phyloP scores from a whole-genome alignment of 2,113 vertebrate species.

The Coptodon bakossiorum region DNA sequence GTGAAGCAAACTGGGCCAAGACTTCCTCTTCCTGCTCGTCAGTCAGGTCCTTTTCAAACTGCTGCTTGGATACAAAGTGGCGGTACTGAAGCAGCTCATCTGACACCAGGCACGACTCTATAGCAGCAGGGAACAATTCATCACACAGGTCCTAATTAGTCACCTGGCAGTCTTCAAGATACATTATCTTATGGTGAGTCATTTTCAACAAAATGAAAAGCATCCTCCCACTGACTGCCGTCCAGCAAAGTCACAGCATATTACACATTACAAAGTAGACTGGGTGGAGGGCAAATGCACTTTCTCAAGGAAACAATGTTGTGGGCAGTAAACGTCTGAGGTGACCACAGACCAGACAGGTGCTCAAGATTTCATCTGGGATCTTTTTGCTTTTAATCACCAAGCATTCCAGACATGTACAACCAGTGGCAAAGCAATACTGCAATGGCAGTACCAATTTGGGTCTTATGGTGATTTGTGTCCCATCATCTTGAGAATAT shows the following conservation, averaged over 20 bases:
- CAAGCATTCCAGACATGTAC: background rate
- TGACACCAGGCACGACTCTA: conserved; percentile 85
- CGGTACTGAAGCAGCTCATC: conserved; percentile 92
- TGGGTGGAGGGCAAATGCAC: background rate
- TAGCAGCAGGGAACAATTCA: conserved; percentile 18
- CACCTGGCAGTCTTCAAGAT: background rate
- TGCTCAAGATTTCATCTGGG: background rate
- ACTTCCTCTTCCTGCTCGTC: conserved; percentile 85
- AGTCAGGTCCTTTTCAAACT: conserved; percentile 76
- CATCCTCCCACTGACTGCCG: background rate
- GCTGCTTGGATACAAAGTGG: conserved; percentile 86
- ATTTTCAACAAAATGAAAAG: background rate
- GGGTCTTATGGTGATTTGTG: background rate
- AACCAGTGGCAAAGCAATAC: background rate
- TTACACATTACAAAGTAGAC: background rate
- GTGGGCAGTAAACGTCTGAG: background rate
- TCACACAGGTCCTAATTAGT: conserved; percentile 29
- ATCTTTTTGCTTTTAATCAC: background rate
- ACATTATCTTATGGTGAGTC: conserved; percentile 22
- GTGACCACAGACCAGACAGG: background rate
- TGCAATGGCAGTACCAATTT: background rate
- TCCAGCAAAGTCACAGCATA: background rate
- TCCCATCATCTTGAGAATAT: background rate
- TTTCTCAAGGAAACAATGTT: background rate
- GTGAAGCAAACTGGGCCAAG: conserved; percentile 81